Evolutionary conservation across 2,888 invertebrate genomes (phyloP).

Genomic region (Sisyra terminalis): DNA sequence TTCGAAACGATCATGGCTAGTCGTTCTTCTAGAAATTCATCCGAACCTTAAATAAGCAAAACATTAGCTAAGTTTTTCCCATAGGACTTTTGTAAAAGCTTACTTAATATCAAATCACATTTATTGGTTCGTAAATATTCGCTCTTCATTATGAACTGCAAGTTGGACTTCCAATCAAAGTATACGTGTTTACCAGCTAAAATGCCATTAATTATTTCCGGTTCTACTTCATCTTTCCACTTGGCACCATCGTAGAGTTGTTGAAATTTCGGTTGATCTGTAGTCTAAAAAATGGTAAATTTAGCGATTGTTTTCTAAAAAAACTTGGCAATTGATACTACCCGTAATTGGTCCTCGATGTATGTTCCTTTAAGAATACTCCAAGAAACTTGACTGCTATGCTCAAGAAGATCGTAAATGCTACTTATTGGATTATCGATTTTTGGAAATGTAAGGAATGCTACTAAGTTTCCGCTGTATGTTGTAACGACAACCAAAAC

Average conservation of each 20-base stretch:
- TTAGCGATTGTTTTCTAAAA: background rate
- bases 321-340: constrained; percentile 15
- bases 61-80: background rate
- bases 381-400: constrained; percentile 48
- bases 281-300: constrained; percentile 25
- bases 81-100: constrained; percentile 8
- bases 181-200: constrained; percentile 51
- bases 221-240: constrained; percentile 28
- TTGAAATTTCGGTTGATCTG: constrained; percentile 41
- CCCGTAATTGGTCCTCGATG: constrained; percentile 45
- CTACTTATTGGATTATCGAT: constrained; percentile 55
- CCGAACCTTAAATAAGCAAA: constrained; percentile 32
- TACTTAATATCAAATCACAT: constrained; percentile 63
- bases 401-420: constrained; percentile 42
- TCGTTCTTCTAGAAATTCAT: constrained; percentile 65
- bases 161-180: constrained; percentile 67
- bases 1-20: constrained; percentile 59
- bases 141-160: constrained; percentile 54
- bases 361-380: constrained; percentile 60
- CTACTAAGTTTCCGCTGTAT: constrained; percentile 83
- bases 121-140: constrained; percentile 45
- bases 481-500: constrained; percentile 80
- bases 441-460: constrained; percentile 82
- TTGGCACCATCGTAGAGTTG: constrained; percentile 39
- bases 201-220: constrained; percentile 37